phyloP scores from a whole-genome alignment of 2,797 vertebrate species.

The Eospalax fontanierii region DNA sequence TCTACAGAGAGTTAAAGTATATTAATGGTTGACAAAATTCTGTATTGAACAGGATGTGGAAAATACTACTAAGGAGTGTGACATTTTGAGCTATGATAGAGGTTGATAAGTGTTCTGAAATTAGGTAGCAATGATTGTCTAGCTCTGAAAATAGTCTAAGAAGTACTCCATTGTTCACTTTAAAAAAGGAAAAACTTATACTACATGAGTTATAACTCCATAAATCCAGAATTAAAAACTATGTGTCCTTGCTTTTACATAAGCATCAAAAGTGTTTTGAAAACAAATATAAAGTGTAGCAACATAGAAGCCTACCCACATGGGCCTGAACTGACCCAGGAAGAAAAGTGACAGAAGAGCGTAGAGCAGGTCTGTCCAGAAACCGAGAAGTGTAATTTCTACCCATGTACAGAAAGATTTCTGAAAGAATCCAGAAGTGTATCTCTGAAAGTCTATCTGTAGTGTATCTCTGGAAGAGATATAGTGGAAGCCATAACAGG shows the following conservation, averaged over 20 bases:
- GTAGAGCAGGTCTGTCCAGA: background rate
- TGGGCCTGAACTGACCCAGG: background rate
- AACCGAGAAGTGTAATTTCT: conserved; percentile 17
- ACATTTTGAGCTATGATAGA: background rate
- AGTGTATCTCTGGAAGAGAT: background rate
- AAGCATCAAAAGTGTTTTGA: background rate
- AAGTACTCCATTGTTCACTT: background rate
- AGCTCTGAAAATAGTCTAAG: conserved; percentile 1
- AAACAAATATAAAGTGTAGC: background rate
- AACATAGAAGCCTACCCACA: background rate
- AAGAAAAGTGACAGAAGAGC: background rate
- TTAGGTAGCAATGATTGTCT: background rate
- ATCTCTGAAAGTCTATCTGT: conserved; percentile 50
- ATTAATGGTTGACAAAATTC: background rate
- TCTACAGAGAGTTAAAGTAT: background rate
- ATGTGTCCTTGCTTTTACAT: background rate
- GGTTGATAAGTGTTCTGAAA: background rate
- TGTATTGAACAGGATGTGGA: background rate
- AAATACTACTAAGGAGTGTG: background rate
- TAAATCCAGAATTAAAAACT: background rate
- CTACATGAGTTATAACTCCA: background rate
- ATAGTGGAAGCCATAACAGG: conserved; percentile 10
- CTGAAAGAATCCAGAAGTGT: background rate
- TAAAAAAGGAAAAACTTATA: background rate
- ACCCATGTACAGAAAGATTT: background rate